Evolutionary conservation across 92 coral and sea anemone species (phyloP).

Genomic region (Zoanthus sansibaricus): DNA sequence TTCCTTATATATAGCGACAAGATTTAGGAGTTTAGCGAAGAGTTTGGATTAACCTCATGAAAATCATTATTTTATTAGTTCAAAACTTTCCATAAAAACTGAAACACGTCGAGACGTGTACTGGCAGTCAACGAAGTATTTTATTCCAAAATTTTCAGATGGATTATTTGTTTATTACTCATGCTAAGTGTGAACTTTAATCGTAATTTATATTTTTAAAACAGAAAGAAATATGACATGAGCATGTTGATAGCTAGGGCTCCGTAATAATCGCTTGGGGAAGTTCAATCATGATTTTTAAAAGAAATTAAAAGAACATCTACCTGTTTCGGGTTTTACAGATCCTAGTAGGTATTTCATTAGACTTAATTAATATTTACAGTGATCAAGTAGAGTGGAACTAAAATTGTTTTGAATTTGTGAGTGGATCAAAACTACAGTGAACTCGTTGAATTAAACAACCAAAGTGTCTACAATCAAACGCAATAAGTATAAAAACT

Average conservation of each 20-base stretch:
- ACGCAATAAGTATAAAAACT: too few species aligned
- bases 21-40: background rate
- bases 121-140: background rate
- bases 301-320: too few species aligned
- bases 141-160: background rate
- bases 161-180: background rate
- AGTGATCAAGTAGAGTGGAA: too few species aligned
- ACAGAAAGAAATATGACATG: background rate
- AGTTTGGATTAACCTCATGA: too few species aligned
- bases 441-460: too few species aligned
- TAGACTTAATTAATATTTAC: too few species aligned
- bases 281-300: too few species aligned
- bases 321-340: too few species aligned
- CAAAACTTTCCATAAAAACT: background rate
- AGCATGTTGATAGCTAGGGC: background rate
- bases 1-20: background rate
- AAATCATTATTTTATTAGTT: background rate
- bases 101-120: background rate
- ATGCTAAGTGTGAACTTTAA: background rate
- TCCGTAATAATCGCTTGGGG: background rate
- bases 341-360: too few species aligned
- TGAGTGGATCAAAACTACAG: too few species aligned
- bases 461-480: too few species aligned
- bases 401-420: too few species aligned
- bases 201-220: background rate